Conservation (phyloP, 2,888 invertebrate genomes). For the Zygogramma bicolorata region DNA sequence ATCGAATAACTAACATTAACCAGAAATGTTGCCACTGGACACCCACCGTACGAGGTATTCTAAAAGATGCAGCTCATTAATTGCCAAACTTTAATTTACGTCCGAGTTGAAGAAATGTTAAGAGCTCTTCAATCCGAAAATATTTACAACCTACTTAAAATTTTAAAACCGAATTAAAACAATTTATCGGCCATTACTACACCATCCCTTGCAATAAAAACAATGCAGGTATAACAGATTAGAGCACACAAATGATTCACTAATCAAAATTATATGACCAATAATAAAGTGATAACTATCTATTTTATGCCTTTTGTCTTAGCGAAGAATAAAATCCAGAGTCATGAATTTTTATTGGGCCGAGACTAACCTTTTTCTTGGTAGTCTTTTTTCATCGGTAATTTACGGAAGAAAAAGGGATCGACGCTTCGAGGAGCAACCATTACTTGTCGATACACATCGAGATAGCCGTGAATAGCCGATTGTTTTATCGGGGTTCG, state of each 20-base stretch:
- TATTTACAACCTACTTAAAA: constrained; percentile 41
- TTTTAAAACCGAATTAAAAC: constrained; percentile 44
- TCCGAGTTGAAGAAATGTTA: neutral
- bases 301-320: constrained; percentile 48
- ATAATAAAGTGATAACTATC: constrained; percentile 51
- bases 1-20: neutral
- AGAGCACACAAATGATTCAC: constrained; percentile 41
- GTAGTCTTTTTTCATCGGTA: constrained; percentile 30
- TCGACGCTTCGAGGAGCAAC: constrained; percentile 50
- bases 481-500: constrained; percentile 60
- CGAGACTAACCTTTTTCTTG: constrained; percentile 27
- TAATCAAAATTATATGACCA: constrained; percentile 50
- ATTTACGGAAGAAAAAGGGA: constrained; percentile 50
- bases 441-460: constrained; percentile 60
- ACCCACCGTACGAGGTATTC: neutral
- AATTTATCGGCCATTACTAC: constrained; percentile 41
- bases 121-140: constrained; percentile 14
- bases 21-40: neutral
- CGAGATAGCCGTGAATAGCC: constrained; percentile 55
- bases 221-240: constrained; percentile 41
- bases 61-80: neutral
- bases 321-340: constrained; percentile 48
- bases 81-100: neutral
- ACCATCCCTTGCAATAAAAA: constrained; percentile 45
- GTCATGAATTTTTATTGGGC: constrained; percentile 54